A percentile compares a stretch with the other conserved stretches of the same genome.
Evolutionary conservation across 2,113 vertebrate genomes (phyloP).

Genomic region (Eurypyga helias): DNA sequence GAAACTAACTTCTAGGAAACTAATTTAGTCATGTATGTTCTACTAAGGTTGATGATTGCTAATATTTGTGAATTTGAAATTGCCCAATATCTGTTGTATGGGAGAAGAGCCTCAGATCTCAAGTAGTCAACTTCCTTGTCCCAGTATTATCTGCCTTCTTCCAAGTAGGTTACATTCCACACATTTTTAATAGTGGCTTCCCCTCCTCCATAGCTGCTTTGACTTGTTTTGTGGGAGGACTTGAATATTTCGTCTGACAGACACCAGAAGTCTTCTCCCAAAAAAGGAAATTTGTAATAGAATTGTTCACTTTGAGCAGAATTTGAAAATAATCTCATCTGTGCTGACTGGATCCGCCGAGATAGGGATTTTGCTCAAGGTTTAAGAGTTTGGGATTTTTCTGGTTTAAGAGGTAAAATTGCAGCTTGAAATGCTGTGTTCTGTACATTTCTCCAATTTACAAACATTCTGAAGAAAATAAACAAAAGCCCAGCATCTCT

Average conservation of each 20-base stretch:
- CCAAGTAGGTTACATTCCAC: slow-evolving; percentile 57
- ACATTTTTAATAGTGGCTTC: slow-evolving; percentile 51
- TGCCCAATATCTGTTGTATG: neutral
- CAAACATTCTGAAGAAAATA: neutral
- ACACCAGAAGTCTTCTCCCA: neutral
- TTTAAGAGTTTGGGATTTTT: neutral
- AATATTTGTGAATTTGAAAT: neutral
- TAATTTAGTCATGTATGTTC: neutral
- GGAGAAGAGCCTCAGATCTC: neutral
- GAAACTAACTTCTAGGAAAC: neutral
- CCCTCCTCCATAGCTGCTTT: slow-evolving; percentile 47
- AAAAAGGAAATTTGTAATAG: neutral
- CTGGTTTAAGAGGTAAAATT: neutral
- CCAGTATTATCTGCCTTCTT: neutral
- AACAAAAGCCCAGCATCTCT: neutral
- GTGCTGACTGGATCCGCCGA: neutral
- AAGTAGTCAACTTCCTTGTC: neutral
- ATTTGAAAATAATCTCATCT: neutral
- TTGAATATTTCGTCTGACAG: neutral
- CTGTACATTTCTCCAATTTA: neutral
- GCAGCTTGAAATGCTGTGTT: neutral
- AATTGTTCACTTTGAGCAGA: neutral
- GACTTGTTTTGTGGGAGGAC: slow-evolving; percentile 37
- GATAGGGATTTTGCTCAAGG: neutral
- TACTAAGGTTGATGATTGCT: neutral